A percentile compares a stretch with the other conserved stretches of the same genome.
These are phyloP conservation scores for Pycnonotus jocosus DNA, from an alignment of 2,113 vertebrate species.

Conservation along the genomic window DNA sequence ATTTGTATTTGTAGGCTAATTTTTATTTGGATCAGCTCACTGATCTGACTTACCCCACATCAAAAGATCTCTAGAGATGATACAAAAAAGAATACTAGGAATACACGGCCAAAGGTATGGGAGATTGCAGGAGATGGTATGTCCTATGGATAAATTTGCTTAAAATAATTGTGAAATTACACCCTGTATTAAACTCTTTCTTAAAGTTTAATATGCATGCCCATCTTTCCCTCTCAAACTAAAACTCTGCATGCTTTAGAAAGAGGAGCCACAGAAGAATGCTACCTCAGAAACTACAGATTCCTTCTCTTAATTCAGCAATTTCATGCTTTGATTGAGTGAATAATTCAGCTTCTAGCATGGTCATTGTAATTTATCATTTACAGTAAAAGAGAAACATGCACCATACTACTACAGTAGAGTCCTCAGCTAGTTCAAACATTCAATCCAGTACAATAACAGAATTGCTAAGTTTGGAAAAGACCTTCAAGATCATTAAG, in stretches of 20 bases:
- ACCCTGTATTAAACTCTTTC: not conserved
- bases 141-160: not conserved
- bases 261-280: not conserved
- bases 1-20: slow-evolving; percentile 30
- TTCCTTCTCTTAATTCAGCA: not conserved
- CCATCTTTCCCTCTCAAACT: not conserved
- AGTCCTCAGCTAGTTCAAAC: not conserved
- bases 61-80: not conserved
- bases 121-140: not conserved
- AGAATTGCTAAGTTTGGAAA: not conserved
- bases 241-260: not conserved
- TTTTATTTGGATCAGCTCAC: not conserved
- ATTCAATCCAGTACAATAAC: not conserved
- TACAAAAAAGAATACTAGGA: slow-evolving; percentile 1
- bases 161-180: not conserved
- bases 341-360: not conserved
- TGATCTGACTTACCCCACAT: not conserved
- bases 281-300: not conserved
- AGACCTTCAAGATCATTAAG: not conserved
- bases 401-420: not conserved
- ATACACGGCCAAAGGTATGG: not conserved
- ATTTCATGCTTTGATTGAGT: accelerated
- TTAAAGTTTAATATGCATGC: not conserved
- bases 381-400: not conserved
- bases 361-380: not conserved